These are phyloP conservation scores for Drosophila tripunctata DNA, from an alignment of 2,888 invertebrate species.

Conservation along the genomic window DNA sequence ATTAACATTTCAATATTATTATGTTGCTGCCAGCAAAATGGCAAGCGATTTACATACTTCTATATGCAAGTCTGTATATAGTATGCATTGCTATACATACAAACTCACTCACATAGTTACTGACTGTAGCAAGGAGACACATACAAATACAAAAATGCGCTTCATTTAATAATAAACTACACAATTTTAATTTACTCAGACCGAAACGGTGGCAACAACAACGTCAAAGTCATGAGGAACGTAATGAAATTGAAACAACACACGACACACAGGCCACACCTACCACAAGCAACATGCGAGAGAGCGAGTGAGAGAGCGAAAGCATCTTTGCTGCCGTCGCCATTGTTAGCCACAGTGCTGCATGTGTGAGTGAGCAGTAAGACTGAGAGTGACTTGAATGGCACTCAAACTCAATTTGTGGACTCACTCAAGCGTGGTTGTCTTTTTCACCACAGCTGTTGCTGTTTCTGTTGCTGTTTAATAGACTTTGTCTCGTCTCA, in stretches of 20 bases:
- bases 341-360: slow-evolving; percentile 56
- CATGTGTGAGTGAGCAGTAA: slow-evolving; percentile 25
- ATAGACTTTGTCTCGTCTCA: slow-evolving; percentile 54
- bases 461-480: slow-evolving; percentile 49
- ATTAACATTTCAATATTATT: slow-evolving; percentile 76
- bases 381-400: slow-evolving; percentile 27
- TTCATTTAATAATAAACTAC: slow-evolving; percentile 83
- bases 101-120: slow-evolving; percentile 14
- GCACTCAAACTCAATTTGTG: slow-evolving; percentile 26
- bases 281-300: slow-evolving; percentile 21
- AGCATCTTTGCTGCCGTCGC: slow-evolving; percentile 43
- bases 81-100: slow-evolving; percentile 5
- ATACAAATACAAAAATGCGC: slow-evolving; percentile 77
- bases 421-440: slow-evolving; percentile 16
- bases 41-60: slow-evolving; percentile 56
- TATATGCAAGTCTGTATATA: slow-evolving; percentile 8
- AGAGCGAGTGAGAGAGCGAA: slow-evolving; percentile 22
- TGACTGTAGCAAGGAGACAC: slow-evolving; percentile 38
- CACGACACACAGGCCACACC: slow-evolving; percentile 56
- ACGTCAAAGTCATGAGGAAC: slow-evolving; percentile 42
- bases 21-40: slow-evolving; percentile 57
- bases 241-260: slow-evolving; percentile 42
- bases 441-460: slow-evolving; percentile 64
- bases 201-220: slow-evolving; percentile 36
- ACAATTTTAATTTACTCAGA: slow-evolving; percentile 82